Percentiles rank a stretch among this genome's conserved stretches.
phyloP scores from a whole-genome alignment of 1,140 invertebrate species.

The Euura saliciscinereae region DNA sequence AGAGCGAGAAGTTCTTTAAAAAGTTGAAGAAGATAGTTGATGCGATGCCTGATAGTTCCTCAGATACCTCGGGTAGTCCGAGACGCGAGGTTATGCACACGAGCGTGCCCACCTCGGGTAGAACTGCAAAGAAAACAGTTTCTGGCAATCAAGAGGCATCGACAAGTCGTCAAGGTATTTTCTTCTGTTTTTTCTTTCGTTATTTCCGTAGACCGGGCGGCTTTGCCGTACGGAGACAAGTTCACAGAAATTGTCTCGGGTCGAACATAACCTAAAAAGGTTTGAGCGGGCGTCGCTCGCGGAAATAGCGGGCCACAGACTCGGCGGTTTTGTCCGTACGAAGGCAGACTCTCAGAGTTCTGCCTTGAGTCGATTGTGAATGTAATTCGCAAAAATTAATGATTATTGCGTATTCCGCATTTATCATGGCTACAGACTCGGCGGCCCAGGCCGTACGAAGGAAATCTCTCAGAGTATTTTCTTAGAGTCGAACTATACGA shows the following conservation, averaged over 20 bases:
- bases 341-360: constrained; percentile 16
- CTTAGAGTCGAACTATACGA: constrained; percentile 15
- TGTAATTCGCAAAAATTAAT: neutral
- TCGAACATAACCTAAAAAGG: neutral
- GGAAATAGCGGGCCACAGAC: constrained; percentile 11
- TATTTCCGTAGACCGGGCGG: constrained; percentile 20
- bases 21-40: constrained; percentile 17
- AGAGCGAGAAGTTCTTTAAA: neutral
- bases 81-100: too few species aligned
- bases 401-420: constrained; percentile 10
- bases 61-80: constrained; percentile 15
- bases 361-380: constrained; percentile 14
- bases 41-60: constrained; percentile 17
- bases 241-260: constrained; percentile 12
- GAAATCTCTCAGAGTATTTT: too few species aligned
- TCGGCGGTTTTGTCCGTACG: constrained; percentile 19
- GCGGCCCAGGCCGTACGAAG: constrained; percentile 20
- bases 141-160: neutral
- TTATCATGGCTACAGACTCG: constrained; percentile 19
- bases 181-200: constrained; percentile 5
- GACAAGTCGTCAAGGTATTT: constrained; percentile 15
- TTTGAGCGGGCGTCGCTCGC: neutral
- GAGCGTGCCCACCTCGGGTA: constrained; percentile 11
- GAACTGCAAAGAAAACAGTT: neutral
- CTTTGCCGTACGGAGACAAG: constrained; percentile 19